Evolutionary conservation across 2,888 invertebrate genomes (phyloP).

Genomic region (Palloptera scutellata): DNA sequence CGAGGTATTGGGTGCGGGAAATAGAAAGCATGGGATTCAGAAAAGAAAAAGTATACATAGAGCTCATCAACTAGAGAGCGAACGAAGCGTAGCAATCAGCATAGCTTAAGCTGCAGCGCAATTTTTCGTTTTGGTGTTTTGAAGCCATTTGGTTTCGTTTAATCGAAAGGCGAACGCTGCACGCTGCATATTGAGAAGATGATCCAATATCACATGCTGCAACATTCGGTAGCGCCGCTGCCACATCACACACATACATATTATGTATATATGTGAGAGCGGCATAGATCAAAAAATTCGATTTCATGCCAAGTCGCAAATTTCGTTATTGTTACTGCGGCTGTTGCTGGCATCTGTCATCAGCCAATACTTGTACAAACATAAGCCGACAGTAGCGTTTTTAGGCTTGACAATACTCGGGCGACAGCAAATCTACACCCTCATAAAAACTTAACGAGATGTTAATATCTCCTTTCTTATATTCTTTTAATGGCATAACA

Average conservation of each 20-base stretch:
- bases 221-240: conserved; percentile 34
- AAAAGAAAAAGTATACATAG: too few relatives aligned
- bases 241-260: conserved; percentile 23
- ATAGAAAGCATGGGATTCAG: not conserved
- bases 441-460: too few relatives aligned
- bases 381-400: too few relatives aligned
- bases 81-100: not conserved
- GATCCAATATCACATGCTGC: conserved; percentile 42
- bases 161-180: conserved; percentile 35
- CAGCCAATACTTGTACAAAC: too few relatives aligned
- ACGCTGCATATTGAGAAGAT: conserved; percentile 25
- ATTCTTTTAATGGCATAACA: too few relatives aligned
- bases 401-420: too few relatives aligned
- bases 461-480: too few relatives aligned
- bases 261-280: conserved; percentile 34
- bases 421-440: too few relatives aligned
- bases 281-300: conserved; percentile 60
- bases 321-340: conserved; percentile 32
- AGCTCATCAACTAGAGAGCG: not conserved
- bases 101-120: not conserved
- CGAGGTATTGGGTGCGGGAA: not conserved
- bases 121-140: not conserved
- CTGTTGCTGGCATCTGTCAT: not conserved
- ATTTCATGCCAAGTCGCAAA: conserved; percentile 60
- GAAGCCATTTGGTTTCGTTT: conserved; percentile 60